phyloP scores from a whole-genome alignment of 2,113 vertebrate species.

The Aramus guarauna region DNA sequence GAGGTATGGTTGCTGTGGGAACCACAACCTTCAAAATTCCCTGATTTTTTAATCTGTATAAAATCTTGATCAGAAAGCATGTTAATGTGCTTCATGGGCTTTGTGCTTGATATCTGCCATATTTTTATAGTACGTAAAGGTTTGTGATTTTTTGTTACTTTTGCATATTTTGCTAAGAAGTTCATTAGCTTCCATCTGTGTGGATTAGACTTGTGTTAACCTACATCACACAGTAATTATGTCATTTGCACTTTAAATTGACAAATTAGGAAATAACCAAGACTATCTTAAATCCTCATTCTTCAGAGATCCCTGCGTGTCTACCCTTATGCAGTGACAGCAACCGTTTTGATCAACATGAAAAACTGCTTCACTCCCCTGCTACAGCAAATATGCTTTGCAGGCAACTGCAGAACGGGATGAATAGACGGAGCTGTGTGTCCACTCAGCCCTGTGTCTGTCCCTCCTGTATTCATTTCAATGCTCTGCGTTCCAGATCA shows the following conservation, averaged over 20 bases:
- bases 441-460: background rate
- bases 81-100: background rate
- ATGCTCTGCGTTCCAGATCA: background rate
- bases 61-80: background rate
- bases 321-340: background rate
- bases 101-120: background rate
- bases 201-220: background rate
- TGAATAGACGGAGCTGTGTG: background rate
- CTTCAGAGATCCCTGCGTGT: background rate
- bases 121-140: background rate
- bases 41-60: background rate
- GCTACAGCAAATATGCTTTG: background rate
- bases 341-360: background rate
- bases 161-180: background rate
- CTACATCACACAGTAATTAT: background rate
- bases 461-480: background rate
- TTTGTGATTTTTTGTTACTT: background rate
- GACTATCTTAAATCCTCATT: background rate
- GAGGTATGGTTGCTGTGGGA: background rate
- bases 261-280: background rate
- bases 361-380: background rate
- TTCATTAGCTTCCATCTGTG: background rate
- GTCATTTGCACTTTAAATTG: background rate
- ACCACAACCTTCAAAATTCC: background rate
- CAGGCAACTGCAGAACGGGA: background rate